Percentiles rank a stretch among this genome's conserved stretches.
phyloP scores from a whole-genome alignment of 2,797 vertebrate species.

The Cossypha caffra region DNA sequence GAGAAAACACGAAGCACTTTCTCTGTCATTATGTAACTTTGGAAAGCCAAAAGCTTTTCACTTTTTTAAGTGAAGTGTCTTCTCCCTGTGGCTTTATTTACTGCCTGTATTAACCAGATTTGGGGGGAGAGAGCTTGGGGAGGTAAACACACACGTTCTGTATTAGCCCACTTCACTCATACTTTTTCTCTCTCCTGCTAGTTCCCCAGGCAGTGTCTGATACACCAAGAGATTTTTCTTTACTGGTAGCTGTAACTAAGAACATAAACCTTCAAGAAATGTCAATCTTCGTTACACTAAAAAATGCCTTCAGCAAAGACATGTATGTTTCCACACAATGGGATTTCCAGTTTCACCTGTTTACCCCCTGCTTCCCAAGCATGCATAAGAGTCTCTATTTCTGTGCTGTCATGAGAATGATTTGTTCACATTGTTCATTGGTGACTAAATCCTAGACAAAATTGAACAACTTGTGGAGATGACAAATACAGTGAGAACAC shows the following conservation, averaged over 20 bases:
- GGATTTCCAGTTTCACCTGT: background rate
- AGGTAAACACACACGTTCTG: background rate
- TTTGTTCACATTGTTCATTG: background rate
- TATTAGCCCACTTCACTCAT: background rate
- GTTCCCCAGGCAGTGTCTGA: background rate
- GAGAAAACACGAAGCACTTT: background rate
- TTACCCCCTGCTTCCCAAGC: background rate
- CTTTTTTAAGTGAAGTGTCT: background rate
- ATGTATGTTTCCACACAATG: background rate
- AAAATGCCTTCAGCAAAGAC: background rate
- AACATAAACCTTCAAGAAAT: background rate
- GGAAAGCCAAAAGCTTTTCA: background rate
- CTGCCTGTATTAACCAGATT: background rate
- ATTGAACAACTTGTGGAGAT: background rate
- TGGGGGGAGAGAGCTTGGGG: background rate
- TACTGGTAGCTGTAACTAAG: background rate
- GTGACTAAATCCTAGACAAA: background rate
- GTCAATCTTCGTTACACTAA: background rate
- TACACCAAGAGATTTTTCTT: background rate
- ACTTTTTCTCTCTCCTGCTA: background rate
- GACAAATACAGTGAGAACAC: background rate
- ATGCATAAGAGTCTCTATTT: background rate
- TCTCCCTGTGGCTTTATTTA: background rate
- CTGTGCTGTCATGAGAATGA: background rate
- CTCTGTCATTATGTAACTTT: background rate